Base-by-base conservation (phyloP, 2,888 invertebrate genomes). In the Andrena bucephala region DNA sequence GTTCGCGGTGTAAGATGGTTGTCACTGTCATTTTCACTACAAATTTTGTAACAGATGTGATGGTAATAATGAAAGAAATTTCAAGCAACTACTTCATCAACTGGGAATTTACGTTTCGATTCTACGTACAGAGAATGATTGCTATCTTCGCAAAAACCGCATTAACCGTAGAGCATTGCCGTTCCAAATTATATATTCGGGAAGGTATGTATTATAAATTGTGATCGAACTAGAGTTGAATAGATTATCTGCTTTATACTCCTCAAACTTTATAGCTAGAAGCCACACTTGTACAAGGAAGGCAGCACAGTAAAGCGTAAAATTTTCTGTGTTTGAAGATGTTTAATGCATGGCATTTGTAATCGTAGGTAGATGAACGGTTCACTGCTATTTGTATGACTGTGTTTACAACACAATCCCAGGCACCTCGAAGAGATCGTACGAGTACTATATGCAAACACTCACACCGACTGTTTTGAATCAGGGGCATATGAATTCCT, bases 401-500 rank as follows among this genome's bases (percentile, higher is more conserved):
- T 72, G 80, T 82, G 66, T 81, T 89, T 86, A 68, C 72, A 71
- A 78, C 52, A 63, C 68, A 31, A 67, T 80, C 57, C 77, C 70
- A 59, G 68, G 81, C 42, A 42, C 13, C 42, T 42, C 13, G 42
- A 81, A 85, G 83, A 82, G 86, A 89, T 89, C 84, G 80, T 84
- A 86, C 81, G 87, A 92, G 91, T 90, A 91, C 90, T 91, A 76
- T 65, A 42, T 42, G 91, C 88, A 92, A 91, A 92, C 89, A 92
- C 89, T 87, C 89, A 86, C 79, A 54, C 68, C 81, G 85, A 85
- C 86, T 89, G 88, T 90, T 91, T 90, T 89, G 89, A 91, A 90
- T 90, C 85, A 80, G 69, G 78, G 70, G 68, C 81, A 80, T 80
- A 76, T 84, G 67, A 78, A 79, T 67, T 68, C 31, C 54, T 60